A percentile compares a stretch with the other conserved stretches of the same genome.
Evolutionary conservation across 2,888 invertebrate species (phyloP).

Genomic region (Nowickia ferox): DNA sequence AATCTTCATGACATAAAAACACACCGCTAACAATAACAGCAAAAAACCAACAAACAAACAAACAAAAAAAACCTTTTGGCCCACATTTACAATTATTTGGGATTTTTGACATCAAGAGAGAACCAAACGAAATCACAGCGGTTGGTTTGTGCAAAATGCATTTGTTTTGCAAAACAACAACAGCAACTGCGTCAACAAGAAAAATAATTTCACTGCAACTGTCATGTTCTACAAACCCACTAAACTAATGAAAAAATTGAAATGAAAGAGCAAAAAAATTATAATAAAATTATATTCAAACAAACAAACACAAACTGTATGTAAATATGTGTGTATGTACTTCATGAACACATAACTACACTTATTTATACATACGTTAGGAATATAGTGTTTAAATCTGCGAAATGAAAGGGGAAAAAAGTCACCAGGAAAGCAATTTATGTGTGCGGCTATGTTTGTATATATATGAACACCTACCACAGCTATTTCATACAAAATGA

Average conservation of each 20-base stretch:
- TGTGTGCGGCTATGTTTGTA: no score
- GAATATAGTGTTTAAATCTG: background rate
- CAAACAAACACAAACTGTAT: slow-evolving; percentile 58
- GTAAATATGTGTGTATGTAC: background rate
- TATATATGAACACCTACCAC: slow-evolving; percentile 12
- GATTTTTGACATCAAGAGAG: slow-evolving; percentile 69
- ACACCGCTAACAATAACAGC: slow-evolving; percentile 32
- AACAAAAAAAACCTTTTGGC: slow-evolving; percentile 67
- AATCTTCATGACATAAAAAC: slow-evolving; percentile 63
- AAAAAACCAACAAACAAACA: slow-evolving; percentile 33
- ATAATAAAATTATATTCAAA: slow-evolving; percentile 78
- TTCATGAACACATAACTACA: background rate
- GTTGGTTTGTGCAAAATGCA: slow-evolving; percentile 67
- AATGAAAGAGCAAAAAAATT: slow-evolving; percentile 55
- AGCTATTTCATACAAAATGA: slow-evolving; percentile 52
- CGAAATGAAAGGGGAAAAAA: slow-evolving; percentile 18
- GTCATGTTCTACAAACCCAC: slow-evolving; percentile 82
- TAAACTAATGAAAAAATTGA: slow-evolving; percentile 80
- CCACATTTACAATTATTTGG: slow-evolving; percentile 70
- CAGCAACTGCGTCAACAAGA: slow-evolving; percentile 48
- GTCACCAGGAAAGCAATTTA: slow-evolving; percentile 1
- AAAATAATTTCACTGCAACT: slow-evolving; percentile 79
- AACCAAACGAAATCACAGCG: slow-evolving; percentile 71
- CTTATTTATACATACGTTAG: background rate
- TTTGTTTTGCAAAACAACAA: slow-evolving; percentile 63